Percentiles rank a stretch among this genome's conserved stretches.
Conservation (phyloP, 2,888 invertebrate genomes). For the Apodemia mormo region DNA sequence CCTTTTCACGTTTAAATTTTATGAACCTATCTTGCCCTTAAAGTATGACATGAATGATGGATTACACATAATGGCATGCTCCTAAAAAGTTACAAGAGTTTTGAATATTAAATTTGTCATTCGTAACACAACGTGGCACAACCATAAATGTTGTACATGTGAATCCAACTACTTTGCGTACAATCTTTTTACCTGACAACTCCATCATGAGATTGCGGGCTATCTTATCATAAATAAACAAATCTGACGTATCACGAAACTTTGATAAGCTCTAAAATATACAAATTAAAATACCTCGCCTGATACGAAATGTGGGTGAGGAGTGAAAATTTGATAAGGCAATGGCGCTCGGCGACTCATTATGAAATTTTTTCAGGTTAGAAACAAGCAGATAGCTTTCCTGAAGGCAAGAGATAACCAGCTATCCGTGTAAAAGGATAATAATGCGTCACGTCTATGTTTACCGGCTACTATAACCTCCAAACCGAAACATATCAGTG, state of each 20-base stretch:
- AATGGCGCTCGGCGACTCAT: not conserved
- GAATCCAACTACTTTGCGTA: not conserved
- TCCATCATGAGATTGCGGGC: slow-evolving; percentile 2
- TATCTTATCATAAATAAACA: slow-evolving; percentile 25
- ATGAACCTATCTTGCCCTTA: not conserved
- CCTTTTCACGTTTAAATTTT: not conserved
- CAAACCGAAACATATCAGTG: too few relatives aligned
- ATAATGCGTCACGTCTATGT: too few relatives aligned
- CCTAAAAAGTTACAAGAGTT: not conserved
- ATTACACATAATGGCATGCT: not conserved
- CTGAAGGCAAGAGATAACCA: too few relatives aligned
- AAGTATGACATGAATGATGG: not conserved
- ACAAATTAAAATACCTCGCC: slow-evolving; percentile 30
- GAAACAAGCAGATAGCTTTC: too few relatives aligned
- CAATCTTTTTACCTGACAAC: slow-evolving; percentile 9
- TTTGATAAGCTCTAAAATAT: slow-evolving; percentile 20
- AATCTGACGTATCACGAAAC: slow-evolving; percentile 33
- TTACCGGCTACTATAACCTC: too few relatives aligned
- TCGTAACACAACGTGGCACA: not conserved
- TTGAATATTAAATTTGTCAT: not conserved
- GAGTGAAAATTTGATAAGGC: slow-evolving; percentile 26
- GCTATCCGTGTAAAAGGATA: too few relatives aligned
- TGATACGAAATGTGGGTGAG: slow-evolving; percentile 34
- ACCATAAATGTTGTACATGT: not conserved
- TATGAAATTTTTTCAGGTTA: too few relatives aligned